Percentiles rank a stretch among this genome's conserved stretches.
phyloP scores from a whole-genome alignment of 2,888 invertebrate genomes.

The Hetaerina titia region DNA sequence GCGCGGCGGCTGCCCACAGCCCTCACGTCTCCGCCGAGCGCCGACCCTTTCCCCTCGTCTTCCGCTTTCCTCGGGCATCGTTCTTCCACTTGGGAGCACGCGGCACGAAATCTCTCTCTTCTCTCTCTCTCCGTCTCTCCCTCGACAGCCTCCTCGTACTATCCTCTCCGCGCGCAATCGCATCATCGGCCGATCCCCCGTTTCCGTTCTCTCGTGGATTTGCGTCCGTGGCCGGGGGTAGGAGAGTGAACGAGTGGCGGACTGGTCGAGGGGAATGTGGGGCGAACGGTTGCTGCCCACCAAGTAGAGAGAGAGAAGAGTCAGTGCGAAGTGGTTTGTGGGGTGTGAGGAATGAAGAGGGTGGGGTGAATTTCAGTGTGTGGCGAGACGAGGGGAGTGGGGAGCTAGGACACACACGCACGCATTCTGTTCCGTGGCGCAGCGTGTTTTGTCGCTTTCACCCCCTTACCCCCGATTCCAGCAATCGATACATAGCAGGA shows the following conservation, averaged over 20 bases:
- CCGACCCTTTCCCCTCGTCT: too few species aligned
- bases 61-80: neutral
- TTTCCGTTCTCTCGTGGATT: neutral
- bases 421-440: slow-evolving; percentile 35
- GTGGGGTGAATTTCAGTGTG: neutral
- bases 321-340: neutral
- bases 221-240: neutral
- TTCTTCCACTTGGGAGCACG: neutral
- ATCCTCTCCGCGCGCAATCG: neutral
- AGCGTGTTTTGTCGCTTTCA: neutral
- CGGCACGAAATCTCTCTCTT: neutral
- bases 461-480: neutral
- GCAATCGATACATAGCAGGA: slow-evolving; percentile 31
- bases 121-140: neutral
- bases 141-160: neutral
- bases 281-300: neutral
- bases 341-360: neutral
- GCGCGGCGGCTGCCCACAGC: too few species aligned
- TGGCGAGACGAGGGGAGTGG: neutral
- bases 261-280: neutral
- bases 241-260: neutral
- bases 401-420: slow-evolving; percentile 9
- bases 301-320: neutral
- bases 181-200: neutral
- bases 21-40: too few species aligned